A percentile compares a stretch with the other conserved stretches of the same genome.
These are phyloP conservation scores for Jaculus jaculus DNA, from an alignment of 2,113 vertebrate species.

Conservation along the genomic window DNA sequence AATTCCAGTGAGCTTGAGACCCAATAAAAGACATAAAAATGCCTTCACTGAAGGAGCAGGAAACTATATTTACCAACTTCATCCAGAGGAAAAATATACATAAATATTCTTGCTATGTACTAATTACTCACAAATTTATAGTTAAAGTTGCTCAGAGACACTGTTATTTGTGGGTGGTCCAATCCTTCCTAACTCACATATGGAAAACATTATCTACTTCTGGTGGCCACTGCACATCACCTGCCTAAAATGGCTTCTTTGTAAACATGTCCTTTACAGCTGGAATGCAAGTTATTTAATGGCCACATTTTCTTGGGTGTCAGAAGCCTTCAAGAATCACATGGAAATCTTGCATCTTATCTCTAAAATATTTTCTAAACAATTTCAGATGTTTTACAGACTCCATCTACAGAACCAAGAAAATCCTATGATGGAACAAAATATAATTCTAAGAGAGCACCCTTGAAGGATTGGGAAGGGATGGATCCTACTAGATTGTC, in stretches of 20 bases:
- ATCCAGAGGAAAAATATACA: slow-evolving; percentile 22
- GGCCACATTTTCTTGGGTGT: not conserved
- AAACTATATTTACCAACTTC: slow-evolving; percentile 39
- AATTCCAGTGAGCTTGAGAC: not conserved
- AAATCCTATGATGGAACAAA: not conserved
- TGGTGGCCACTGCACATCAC: not conserved
- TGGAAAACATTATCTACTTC: not conserved
- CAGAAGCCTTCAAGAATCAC: not conserved
- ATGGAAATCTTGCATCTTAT: not conserved
- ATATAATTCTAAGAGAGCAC: not conserved
- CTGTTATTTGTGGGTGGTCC: not conserved
- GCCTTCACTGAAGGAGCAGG: not conserved
- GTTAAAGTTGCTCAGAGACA: slow-evolving; percentile 5
- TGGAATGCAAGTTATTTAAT: not conserved
- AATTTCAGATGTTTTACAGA: not conserved
- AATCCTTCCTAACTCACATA: slow-evolving; percentile 17
- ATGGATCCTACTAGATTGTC: not conserved
- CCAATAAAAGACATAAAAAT: slow-evolving; percentile 50
- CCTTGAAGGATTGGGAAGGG: not conserved
- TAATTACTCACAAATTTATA: slow-evolving; percentile 36
- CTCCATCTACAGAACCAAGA: not conserved
- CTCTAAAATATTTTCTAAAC: slow-evolving; percentile 20
- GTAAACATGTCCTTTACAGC: not conserved
- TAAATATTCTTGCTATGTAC: slow-evolving; percentile 18
- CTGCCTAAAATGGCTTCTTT: slow-evolving; percentile 26